A percentile compares a stretch with the other conserved stretches of the same genome.
These are phyloP conservation scores for Recurvirostra avosetta DNA, from an alignment of 2,113 vertebrate species.

Conservation along the genomic window DNA sequence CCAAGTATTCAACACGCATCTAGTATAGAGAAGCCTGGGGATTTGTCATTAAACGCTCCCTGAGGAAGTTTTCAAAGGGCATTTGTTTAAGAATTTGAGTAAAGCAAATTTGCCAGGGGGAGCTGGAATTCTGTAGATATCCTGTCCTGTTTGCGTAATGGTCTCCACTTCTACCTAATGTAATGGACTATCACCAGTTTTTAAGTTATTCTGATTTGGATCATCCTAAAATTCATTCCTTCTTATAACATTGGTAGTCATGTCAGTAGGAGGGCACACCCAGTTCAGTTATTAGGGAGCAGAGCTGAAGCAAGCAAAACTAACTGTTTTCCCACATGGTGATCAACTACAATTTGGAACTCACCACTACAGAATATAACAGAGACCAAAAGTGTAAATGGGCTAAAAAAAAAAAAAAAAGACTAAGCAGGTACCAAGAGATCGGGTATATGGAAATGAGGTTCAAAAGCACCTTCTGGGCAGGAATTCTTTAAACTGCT, in stretches of 20 bases:
- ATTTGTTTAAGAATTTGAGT: not conserved
- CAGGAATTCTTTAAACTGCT: not conserved
- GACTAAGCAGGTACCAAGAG: not conserved
- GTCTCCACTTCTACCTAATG: not conserved
- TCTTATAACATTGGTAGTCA: not conserved
- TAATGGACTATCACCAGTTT: not conserved
- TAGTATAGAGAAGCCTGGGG: not conserved
- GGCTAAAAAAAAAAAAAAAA: not conserved
- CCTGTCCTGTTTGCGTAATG: not conserved
- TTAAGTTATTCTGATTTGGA: not conserved
- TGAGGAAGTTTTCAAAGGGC: not conserved
- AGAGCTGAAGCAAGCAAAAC: not conserved
- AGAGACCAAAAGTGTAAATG: not conserved
- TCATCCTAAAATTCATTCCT: not conserved
- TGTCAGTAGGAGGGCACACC: not conserved
- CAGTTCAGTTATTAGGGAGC: not conserved
- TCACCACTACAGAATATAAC: not conserved
- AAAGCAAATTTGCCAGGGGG: not conserved
- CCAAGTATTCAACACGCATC: not conserved
- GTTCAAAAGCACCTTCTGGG: not conserved
- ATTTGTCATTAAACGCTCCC: not conserved
- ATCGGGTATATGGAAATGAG: not conserved
- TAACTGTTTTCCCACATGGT: not conserved
- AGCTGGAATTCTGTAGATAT: not conserved
- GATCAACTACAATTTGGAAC: not conserved